Percentiles rank a stretch among this genome's conserved stretches.
Conservation (phyloP, 2,797 vertebrate species). For the Rhinophrynus dorsalis region DNA sequence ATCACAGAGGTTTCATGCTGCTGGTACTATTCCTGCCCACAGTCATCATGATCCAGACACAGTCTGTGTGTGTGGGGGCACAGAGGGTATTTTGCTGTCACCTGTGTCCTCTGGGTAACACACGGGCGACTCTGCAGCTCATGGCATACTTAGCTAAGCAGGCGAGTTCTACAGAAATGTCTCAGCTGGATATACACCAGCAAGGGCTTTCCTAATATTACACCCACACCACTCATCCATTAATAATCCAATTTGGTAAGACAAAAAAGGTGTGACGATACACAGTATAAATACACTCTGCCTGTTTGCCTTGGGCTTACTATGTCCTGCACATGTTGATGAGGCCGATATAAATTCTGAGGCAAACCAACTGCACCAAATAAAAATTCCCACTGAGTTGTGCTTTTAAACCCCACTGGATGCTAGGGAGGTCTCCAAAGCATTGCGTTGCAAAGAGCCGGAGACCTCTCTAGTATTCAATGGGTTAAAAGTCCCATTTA, state of each 20-base stretch:
- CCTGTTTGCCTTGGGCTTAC: neutral
- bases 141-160: no score
- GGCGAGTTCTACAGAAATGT: no score
- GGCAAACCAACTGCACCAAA: no score
- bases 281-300: neutral
- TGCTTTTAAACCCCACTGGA: no score
- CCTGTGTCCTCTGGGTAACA: neutral
- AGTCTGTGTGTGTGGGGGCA: neutral
- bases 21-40: neutral
- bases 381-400: no score
- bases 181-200: neutral
- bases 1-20: conserved; percentile 22
- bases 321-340: no score
- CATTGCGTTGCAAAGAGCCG: no score
- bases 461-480: no score
- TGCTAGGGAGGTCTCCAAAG: no score
- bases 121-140: neutral
- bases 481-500: no score
- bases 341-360: no score
- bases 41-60: neutral
- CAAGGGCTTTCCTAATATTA: neutral
- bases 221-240: neutral
- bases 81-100: neutral
- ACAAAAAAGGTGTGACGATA: conserved; percentile 6
- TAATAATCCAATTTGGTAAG: neutral